Evolutionary conservation across 1,140 invertebrate species (phyloP).

Genomic region (Apolygus lucorum): DNA sequence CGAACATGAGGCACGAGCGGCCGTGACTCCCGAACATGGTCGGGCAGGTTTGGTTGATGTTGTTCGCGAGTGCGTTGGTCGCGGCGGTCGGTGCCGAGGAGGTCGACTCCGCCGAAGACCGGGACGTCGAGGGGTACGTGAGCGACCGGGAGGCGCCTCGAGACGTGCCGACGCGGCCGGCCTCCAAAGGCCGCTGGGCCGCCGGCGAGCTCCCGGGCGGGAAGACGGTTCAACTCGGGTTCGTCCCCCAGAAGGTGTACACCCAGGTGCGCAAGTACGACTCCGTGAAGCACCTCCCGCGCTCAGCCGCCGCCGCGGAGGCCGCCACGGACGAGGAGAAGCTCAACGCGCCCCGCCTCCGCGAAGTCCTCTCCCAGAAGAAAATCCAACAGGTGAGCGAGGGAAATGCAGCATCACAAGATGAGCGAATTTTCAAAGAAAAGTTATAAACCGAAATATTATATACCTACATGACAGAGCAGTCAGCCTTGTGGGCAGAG

Average conservation of each 20-base stretch:
- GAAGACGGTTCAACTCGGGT: conserved; percentile 42
- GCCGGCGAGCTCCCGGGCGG: conserved; percentile 37
- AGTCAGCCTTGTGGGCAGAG: too few relatives aligned
- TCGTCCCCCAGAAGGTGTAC: conserved; percentile 56
- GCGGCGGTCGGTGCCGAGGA: too few relatives aligned
- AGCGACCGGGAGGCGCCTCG: conserved; percentile 42
- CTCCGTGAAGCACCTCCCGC: conserved; percentile 50
- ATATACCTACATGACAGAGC: too few relatives aligned
- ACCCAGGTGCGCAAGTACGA: conserved; percentile 54
- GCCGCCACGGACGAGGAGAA: conserved; percentile 50
- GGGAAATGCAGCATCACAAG: too few relatives aligned
- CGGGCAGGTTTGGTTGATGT: too few relatives aligned
- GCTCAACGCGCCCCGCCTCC: conserved; percentile 50
- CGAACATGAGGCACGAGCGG: too few relatives aligned
- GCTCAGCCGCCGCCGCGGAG: conserved; percentile 45
- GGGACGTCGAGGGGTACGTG: too few relatives aligned
- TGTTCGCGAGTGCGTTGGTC: too few relatives aligned
- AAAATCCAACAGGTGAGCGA: conserved; percentile 47
- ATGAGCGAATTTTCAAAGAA: too few relatives aligned
- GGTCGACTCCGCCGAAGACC: too few relatives aligned
- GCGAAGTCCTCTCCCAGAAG: conserved; percentile 55
- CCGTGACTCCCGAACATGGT: too few relatives aligned
- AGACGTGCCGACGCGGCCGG: conserved; percentile 43
- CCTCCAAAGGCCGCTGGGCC: conserved; percentile 45
- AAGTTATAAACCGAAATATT: too few relatives aligned